A percentile compares a stretch with the other conserved stretches of the same genome.
Evolutionary conservation across 1,140 invertebrate genomes (phyloP).

Genomic region (Cherax destructor): DNA sequence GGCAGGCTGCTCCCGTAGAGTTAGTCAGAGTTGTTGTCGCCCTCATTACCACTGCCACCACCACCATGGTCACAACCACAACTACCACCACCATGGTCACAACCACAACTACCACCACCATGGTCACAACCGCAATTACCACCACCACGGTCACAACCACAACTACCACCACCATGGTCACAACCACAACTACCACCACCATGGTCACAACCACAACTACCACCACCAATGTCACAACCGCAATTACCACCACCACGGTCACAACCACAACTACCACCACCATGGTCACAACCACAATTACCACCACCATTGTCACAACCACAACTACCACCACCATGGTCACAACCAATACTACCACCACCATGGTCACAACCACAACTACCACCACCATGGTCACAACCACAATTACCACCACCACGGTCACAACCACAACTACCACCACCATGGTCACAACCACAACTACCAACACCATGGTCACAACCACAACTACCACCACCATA

Average conservation of each 20-base stretch:
- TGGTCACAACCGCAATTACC: background rate
- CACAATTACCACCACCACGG: background rate
- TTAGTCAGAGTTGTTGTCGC: background rate
- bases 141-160: background rate
- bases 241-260: background rate
- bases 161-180: too few species aligned
- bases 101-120: background rate
- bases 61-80: too few species aligned
- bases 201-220: background rate
- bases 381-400: background rate
- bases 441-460: background rate
- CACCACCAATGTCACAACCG: background rate
- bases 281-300: background rate
- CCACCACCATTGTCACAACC: too few species aligned
- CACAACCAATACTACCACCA: background rate
- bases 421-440: background rate
- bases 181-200: background rate
- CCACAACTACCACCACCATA: too few species aligned
- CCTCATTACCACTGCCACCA: too few species aligned
- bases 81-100: background rate
- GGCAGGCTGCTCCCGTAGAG: background rate
- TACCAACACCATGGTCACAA: too few species aligned
- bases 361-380: background rate
- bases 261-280: background rate
- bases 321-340: background rate